Evolutionary conservation across 1,140 invertebrate species (phyloP).

Genomic region (Nixonia krombeini): DNA sequence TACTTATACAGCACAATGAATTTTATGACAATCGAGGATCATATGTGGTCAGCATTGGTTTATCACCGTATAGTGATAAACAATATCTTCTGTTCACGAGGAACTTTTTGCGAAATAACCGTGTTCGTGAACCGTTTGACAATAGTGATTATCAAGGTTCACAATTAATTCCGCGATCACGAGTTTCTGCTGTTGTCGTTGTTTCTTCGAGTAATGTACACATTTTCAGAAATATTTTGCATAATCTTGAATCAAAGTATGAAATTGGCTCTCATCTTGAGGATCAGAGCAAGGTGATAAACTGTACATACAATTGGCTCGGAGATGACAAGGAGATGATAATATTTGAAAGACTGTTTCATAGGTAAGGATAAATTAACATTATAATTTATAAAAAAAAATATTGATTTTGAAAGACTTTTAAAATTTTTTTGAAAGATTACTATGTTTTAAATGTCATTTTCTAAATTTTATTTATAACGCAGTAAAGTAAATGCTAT

Average conservation of each 20-base stretch:
- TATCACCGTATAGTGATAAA: slow-evolving; percentile 86
- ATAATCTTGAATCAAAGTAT: slow-evolving; percentile 91
- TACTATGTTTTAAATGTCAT: slow-evolving; percentile 3
- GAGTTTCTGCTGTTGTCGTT: slow-evolving; percentile 91
- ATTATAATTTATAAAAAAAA: slow-evolving; percentile 3
- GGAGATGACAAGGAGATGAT: slow-evolving; percentile 83
- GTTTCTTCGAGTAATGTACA: slow-evolving; percentile 92
- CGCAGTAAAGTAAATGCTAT: no score
- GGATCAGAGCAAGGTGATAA: slow-evolving; percentile 94
- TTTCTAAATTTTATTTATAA: slow-evolving; percentile 7
- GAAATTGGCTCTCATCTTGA: slow-evolving; percentile 96
- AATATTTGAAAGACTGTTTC: slow-evolving; percentile 87
- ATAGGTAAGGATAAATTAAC: no score
- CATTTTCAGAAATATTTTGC: slow-evolving; percentile 92
- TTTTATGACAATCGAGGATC: slow-evolving; percentile 89
- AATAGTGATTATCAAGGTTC: slow-evolving; percentile 74
- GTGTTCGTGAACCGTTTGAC: slow-evolving; percentile 89
- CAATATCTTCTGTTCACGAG: slow-evolving; percentile 89
- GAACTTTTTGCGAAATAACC: slow-evolving; percentile 91
- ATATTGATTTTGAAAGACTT: background rate
- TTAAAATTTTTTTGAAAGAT: background rate
- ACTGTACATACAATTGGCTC: slow-evolving; percentile 96
- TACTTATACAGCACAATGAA: slow-evolving; percentile 89
- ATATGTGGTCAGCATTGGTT: slow-evolving; percentile 88
- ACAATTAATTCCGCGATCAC: slow-evolving; percentile 86